A percentile compares a stretch with the other conserved stretches of the same genome.
Evolutionary conservation across 1,140 invertebrate genomes (phyloP).

Genomic region (Yoshiicerus persimilis): DNA sequence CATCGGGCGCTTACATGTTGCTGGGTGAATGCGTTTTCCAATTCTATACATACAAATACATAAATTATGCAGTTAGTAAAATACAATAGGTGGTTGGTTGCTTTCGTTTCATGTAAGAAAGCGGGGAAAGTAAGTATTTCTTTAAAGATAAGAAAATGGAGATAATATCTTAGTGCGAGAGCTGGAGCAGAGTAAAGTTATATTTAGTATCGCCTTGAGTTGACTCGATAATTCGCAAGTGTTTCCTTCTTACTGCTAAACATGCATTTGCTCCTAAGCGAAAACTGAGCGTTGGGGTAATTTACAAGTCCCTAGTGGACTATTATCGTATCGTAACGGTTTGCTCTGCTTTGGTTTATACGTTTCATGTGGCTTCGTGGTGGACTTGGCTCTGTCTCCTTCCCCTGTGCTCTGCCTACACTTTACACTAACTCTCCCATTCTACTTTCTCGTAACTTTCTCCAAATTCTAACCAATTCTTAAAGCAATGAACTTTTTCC

Average conservation of each 20-base stretch:
- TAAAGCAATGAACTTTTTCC: neutral
- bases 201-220: constrained; percentile 11
- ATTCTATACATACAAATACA: neutral
- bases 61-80: neutral
- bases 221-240: neutral
- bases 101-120: neutral
- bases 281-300: constrained; percentile 15
- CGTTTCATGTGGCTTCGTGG: neutral
- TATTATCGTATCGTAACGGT: constrained; percentile 3
- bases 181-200: neutral
- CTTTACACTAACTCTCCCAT: neutral
- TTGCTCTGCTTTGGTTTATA: neutral
- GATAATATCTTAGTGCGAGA: neutral
- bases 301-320: constrained; percentile 8
- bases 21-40: neutral
- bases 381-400: neutral
- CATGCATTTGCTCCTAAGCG: neutral
- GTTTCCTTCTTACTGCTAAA: neutral
- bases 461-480: neutral
- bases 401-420: no score
- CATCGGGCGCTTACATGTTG: neutral
- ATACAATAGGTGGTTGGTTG: neutral
- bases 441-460: neutral
- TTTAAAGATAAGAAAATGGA: neutral
- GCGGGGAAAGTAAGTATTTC: neutral